phyloP scores from a whole-genome alignment of 2,113 vertebrate genomes.

The Phyllostomus discolor region DNA sequence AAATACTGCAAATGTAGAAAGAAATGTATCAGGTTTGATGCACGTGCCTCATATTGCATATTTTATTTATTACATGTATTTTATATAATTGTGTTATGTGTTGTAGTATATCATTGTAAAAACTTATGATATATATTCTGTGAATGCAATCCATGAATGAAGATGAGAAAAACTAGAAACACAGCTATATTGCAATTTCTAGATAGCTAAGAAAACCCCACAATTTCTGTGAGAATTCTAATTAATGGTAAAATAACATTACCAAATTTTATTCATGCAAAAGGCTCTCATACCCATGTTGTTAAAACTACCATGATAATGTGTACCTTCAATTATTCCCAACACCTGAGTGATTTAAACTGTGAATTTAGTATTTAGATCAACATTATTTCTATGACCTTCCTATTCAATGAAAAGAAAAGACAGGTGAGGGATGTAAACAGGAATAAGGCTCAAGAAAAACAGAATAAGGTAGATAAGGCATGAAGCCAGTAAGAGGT shows the following conservation, averaged over 20 bases:
- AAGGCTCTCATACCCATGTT: neutral
- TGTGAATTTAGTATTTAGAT: slow-evolving; percentile 21
- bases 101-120: slow-evolving; percentile 12
- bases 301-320: slow-evolving; percentile 1
- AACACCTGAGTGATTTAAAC: neutral
- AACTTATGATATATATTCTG: slow-evolving; percentile 19
- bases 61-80: neutral
- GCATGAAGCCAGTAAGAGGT: neutral
- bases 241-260: neutral
- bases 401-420: neutral
- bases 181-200: neutral
- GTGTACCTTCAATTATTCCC: neutral
- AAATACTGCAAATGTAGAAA: neutral
- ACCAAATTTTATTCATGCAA: slow-evolving; percentile 51
- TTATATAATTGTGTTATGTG: neutral
- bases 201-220: neutral
- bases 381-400: neutral
- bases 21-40: neutral
- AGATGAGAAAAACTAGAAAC: slow-evolving; percentile 4
- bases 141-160: neutral
- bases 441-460: neutral
- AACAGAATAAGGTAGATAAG: slow-evolving; percentile 10
- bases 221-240: neutral
- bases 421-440: neutral
- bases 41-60: neutral